phyloP scores from a whole-genome alignment of 2,113 vertebrate genomes.

The Hyperopisus bebe region DNA sequence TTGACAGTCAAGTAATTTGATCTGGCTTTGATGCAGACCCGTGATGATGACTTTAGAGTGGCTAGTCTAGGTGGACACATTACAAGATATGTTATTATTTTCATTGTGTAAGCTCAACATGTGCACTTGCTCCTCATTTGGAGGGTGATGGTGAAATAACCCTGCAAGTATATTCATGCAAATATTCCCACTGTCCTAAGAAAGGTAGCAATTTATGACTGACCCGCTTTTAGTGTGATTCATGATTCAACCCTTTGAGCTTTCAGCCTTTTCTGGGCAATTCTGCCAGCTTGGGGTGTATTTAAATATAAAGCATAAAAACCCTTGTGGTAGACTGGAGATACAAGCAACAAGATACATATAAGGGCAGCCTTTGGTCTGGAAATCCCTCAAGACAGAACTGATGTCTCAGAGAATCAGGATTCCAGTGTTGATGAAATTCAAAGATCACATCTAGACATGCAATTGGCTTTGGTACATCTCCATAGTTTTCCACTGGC shows the following conservation, averaged over 20 bases:
- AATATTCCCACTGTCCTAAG: neutral
- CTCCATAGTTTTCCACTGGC: neutral
- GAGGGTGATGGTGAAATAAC: neutral
- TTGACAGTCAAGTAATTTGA: neutral
- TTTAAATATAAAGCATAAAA: neutral
- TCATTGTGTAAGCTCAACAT: neutral
- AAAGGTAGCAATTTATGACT: neutral
- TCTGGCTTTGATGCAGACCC: neutral
- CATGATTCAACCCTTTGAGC: neutral
- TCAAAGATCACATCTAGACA: neutral
- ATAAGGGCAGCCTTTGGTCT: neutral
- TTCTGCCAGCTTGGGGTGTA: neutral
- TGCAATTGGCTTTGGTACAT: neutral
- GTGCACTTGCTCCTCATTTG: neutral
- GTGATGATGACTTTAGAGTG: neutral
- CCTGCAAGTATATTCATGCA: neutral
- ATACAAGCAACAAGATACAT: neutral
- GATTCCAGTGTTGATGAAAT: neutral
- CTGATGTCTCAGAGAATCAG: neutral
- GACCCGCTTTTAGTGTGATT: constrained; percentile 13
- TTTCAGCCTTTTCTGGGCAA: neutral
- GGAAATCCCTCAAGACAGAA: neutral
- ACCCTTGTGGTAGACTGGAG: neutral
- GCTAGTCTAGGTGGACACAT: neutral
- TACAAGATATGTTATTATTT: neutral